Conservation (phyloP, 2,888 invertebrate species). For the Pachymerium ferrugineum region DNA sequence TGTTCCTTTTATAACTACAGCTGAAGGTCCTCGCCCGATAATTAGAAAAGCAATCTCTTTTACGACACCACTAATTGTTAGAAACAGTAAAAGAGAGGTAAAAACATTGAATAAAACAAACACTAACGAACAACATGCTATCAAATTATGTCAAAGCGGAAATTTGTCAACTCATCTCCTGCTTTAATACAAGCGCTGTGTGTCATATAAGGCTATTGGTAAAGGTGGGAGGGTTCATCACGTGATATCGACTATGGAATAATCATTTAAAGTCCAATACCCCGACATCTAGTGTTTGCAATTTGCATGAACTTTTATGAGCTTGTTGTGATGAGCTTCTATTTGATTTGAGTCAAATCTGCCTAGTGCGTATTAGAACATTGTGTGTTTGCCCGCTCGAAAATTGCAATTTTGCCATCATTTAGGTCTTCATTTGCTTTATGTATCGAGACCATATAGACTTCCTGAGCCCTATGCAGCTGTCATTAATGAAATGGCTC, state of each 20-base stretch:
- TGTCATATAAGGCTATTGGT: background rate
- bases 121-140: too few relatives aligned
- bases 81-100: too few relatives aligned
- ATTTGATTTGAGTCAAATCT: conserved; percentile 7
- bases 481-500: conserved; percentile 18
- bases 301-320: conserved; percentile 9
- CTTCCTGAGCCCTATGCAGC: conserved; percentile 1
- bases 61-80: too few relatives aligned
- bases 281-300: background rate
- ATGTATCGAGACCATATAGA: background rate
- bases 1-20: too few relatives aligned
- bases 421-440: conserved; percentile 7
- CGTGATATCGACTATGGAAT: background rate
- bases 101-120: too few relatives aligned
- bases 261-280: background rate
- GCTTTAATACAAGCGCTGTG: background rate
- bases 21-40: too few relatives aligned
- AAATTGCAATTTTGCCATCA: conserved; percentile 1
- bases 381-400: conserved; percentile 2
- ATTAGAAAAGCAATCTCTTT: too few relatives aligned
- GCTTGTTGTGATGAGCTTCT: background rate
- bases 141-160: background rate
- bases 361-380: background rate
- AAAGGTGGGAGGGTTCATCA: background rate
- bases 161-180: too few relatives aligned